Evolutionary conservation across 2,797 vertebrate species (phyloP).

Genomic region (Craterocephalus amniculus): DNA sequence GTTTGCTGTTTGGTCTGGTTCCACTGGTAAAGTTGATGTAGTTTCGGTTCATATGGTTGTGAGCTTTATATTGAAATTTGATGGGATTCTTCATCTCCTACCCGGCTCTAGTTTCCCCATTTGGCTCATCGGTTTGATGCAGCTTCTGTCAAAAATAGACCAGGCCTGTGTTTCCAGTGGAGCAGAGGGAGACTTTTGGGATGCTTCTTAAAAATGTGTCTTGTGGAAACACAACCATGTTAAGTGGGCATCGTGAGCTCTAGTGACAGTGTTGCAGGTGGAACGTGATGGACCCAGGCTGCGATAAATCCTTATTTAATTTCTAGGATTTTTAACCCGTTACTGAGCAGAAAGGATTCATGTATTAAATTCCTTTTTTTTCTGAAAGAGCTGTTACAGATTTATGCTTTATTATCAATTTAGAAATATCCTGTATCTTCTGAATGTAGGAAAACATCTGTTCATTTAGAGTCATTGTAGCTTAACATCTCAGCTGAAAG

Average conservation of each 20-base stretch:
- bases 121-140: neutral
- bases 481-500: conserved; percentile 13
- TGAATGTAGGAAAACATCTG: neutral
- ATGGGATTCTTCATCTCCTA: neutral
- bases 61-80: neutral
- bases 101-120: neutral
- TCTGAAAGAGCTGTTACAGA: neutral
- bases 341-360: neutral
- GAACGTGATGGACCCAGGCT: neutral
- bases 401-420: neutral
- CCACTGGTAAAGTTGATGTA: neutral
- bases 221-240: neutral
- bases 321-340: neutral
- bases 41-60: neutral
- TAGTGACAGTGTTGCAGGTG: neutral
- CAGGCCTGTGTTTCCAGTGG: neutral
- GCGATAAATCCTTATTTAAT: neutral
- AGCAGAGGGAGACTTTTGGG: neutral
- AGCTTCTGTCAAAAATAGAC: conserved; percentile 1
- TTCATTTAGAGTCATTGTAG: conserved; percentile 3
- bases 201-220: neutral
- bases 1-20: neutral
- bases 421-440: neutral
- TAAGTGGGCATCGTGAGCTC: neutral
- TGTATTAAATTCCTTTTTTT: neutral